Base-by-base conservation (phyloP, 2,113 vertebrate genomes). In the Paramisgurnus dabryanus region DNA sequence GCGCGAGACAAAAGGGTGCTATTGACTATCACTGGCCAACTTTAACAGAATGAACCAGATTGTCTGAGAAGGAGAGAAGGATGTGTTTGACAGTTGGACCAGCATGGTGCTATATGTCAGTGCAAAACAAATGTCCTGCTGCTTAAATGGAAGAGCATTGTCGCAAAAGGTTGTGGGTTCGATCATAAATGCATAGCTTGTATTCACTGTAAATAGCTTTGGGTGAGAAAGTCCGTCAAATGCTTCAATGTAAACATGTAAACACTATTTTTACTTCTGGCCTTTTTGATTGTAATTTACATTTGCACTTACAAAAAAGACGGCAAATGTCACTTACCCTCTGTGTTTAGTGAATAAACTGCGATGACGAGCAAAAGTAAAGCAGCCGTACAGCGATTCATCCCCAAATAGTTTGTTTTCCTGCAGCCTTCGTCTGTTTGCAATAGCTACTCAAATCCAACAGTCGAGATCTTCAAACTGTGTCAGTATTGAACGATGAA, bases 331-430 rank as follows among this genome's bases (percentile, higher is more conserved):
- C 17, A 61, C 89, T 94, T 92, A 99, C 97, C 97, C 91, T 99
- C 96, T 50, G 94, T 89, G 67, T 93, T 94, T 81, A 94, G 82
- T 6, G 95, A 87, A 85, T 91, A 96, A 73, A 97, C 84, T 0
- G 92, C 94, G 87, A 98, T 90, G 89, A 96, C 82, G 76, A 98
- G 87, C 87, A 99, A 78, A 13, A 99, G 90, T 50, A 98, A 83
- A 67, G 92, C 92, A 6, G 90, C 95, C n/a, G 94, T 92, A 88
- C 95, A 92, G 87, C 96, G 93, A 92, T 90, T 96, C 97, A 98
- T 99, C 86, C 49, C 89, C 88, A 34, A 72, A 65, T 15, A 66
- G 90, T 76, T 87, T n/a, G 80, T 70, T 87, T 79, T 84, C 67
- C 58, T 83, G 68, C 57, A 6, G 43, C 85, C 39, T 45, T 57